phyloP scores from a whole-genome alignment of 2,113 vertebrate genomes.

The Apistogramma diplotaenia region DNA sequence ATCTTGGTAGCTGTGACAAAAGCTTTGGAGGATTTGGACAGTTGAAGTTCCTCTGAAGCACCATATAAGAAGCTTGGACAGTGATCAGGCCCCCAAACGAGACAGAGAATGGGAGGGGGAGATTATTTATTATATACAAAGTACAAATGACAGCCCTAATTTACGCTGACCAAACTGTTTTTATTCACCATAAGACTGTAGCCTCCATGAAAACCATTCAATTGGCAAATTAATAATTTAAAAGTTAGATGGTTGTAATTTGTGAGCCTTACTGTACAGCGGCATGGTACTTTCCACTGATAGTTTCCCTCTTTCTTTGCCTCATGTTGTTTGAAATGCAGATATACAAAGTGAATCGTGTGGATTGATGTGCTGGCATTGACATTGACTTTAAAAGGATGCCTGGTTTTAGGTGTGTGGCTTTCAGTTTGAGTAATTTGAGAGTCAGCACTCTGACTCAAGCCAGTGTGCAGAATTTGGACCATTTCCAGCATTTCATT shows the following conservation, averaged over 20 bases:
- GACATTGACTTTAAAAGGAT: neutral
- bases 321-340: neutral
- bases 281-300: too few species aligned
- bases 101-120: neutral
- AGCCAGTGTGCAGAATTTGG: neutral
- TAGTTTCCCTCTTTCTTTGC: too few species aligned
- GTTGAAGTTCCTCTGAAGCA: neutral
- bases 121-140: neutral
- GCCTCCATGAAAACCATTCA: neutral
- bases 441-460: neutral
- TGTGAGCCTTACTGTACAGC: neutral
- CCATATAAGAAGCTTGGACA: neutral
- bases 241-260: neutral
- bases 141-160: neutral
- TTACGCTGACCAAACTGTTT: neutral
- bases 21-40: neutral
- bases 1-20: neutral
- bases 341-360: neutral
- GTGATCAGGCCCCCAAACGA: neutral
- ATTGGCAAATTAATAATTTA: neutral
- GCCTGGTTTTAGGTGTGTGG: neutral
- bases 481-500: neutral
- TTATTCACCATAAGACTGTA: neutral
- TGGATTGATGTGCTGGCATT: neutral
- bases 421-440: neutral